Evolutionary conservation across 2,797 vertebrate species (phyloP).

Genomic region (Lemur catta): DNA sequence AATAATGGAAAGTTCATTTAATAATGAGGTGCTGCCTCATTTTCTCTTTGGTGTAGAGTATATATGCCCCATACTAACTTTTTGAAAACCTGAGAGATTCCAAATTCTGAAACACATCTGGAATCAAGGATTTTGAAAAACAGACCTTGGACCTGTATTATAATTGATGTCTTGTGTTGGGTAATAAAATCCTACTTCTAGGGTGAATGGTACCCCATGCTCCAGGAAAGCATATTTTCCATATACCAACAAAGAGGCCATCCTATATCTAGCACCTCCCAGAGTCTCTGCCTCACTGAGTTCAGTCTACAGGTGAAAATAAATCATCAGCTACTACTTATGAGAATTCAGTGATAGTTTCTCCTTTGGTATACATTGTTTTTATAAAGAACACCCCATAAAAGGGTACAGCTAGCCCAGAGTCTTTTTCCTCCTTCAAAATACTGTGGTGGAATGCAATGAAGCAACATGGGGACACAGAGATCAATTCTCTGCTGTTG

Average conservation of each 20-base stretch:
- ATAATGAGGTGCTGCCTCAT: neutral
- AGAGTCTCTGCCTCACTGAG: neutral
- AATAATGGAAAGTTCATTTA: neutral
- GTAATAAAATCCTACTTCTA: neutral
- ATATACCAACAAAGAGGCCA: neutral
- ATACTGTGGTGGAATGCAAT: neutral
- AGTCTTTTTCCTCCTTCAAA: neutral
- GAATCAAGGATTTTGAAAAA: neutral
- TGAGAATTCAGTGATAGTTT: neutral
- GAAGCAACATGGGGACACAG: neutral
- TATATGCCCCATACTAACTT: neutral
- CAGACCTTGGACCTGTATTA: neutral
- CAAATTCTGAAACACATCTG: constrained; percentile 15
- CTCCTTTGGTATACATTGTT: neutral
- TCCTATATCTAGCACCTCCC: neutral
- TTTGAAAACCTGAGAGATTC: neutral
- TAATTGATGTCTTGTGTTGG: neutral
- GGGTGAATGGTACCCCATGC: neutral
- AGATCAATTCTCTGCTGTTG: neutral
- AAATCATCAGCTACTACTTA: neutral
- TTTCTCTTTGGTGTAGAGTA: neutral
- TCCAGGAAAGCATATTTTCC: neutral
- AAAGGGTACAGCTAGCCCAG: neutral
- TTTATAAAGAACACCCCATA: neutral
- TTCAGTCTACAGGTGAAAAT: neutral